phyloP scores from a whole-genome alignment of 2,797 vertebrate species.

The Adelosebastes latens region DNA sequence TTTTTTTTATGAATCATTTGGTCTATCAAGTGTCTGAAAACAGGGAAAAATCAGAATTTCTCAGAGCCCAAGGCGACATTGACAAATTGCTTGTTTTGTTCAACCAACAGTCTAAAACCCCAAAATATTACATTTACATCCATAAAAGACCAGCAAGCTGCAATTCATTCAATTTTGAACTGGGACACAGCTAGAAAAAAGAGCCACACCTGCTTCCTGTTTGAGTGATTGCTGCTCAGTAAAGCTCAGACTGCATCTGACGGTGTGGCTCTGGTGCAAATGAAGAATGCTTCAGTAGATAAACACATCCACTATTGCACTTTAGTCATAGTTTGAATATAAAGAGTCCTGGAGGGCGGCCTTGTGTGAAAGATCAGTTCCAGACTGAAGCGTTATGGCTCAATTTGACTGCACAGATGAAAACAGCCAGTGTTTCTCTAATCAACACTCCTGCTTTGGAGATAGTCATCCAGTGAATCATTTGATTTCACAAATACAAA shows the following conservation, averaged over 20 bases:
- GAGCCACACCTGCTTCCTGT: conserved; percentile 61
- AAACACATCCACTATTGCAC: not conserved
- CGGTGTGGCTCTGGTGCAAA: not conserved
- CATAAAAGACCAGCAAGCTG: not conserved
- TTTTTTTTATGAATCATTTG: too few species aligned
- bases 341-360: not conserved
- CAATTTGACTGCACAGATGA: conserved; percentile 1
- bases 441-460: not conserved
- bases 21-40: too few species aligned
- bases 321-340: not conserved
- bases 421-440: not conserved
- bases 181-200: not conserved
- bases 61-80: not conserved
- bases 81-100: not conserved
- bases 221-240: conserved; percentile 56
- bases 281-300: not conserved
- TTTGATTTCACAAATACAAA: not conserved
- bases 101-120: not conserved
- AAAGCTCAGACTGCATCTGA: not conserved
- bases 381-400: conserved; percentile 22
- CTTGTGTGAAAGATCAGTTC: not conserved
- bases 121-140: not conserved
- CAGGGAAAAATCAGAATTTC: not conserved
- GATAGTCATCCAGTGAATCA: not conserved
- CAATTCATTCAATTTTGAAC: not conserved